Evolutionary conservation across 2,888 invertebrate genomes (phyloP).

Genomic region (Flabesymbios commensalis): DNA sequence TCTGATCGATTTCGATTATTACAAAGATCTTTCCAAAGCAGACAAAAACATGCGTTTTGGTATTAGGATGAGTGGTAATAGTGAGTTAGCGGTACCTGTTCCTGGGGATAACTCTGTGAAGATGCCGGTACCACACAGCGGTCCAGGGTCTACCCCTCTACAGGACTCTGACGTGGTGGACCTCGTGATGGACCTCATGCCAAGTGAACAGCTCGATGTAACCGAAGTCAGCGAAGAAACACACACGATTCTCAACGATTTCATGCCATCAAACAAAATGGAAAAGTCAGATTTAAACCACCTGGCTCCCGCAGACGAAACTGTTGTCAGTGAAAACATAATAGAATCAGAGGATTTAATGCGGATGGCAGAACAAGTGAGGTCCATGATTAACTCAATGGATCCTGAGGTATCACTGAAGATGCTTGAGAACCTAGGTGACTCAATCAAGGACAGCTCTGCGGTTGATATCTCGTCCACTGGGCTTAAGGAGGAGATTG

Average conservation of each 20-base stretch:
- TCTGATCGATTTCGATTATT: constrained; percentile 37
- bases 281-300: too few species aligned
- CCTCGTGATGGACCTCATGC: constrained; percentile 33
- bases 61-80: not conserved
- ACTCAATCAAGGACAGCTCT: too few species aligned
- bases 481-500: too few species aligned
- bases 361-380: not conserved
- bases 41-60: constrained; percentile 31
- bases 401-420: constrained; percentile 25
- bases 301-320: too few species aligned
- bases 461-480: constrained; percentile 15
- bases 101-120: not conserved
- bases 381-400: constrained; percentile 28
- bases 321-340: too few species aligned
- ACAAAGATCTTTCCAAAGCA: constrained; percentile 34
- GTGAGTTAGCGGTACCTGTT: not conserved
- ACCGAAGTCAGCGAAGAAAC: too few species aligned
- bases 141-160: constrained; percentile 16
- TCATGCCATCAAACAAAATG: too few species aligned
- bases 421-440: constrained; percentile 16
- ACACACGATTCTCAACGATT: too few species aligned
- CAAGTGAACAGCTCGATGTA: not conserved
- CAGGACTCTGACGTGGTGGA: constrained; percentile 39
- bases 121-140: not conserved
- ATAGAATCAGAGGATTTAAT: too few species aligned